Evolutionary conservation across 1,140 invertebrate genomes (phyloP).

Genomic region (Drosophila nasuta): DNA sequence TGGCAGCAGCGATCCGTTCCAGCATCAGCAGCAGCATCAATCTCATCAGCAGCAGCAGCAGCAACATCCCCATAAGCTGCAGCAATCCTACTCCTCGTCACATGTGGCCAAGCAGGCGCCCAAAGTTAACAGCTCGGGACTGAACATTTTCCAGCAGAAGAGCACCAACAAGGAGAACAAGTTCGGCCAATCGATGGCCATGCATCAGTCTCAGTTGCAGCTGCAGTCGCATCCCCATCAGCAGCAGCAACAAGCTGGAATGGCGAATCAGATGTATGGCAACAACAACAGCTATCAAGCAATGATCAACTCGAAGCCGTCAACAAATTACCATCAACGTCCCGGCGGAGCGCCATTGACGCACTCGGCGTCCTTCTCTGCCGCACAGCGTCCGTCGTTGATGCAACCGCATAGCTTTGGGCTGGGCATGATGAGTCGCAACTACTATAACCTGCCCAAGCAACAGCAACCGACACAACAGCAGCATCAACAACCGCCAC

Average conservation of each 20-base stretch:
- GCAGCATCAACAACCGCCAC: slow-evolving; percentile 31
- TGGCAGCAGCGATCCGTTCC: slow-evolving; percentile 71
- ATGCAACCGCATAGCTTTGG: slow-evolving; percentile 63
- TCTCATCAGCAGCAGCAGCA: slow-evolving; percentile 44
- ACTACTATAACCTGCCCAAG: slow-evolving; percentile 73
- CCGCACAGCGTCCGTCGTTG: slow-evolving; percentile 59
- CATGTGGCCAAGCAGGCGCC: slow-evolving; percentile 65
- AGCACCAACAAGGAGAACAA: slow-evolving; percentile 80
- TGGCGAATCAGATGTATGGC: slow-evolving; percentile 67
- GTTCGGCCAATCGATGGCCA: slow-evolving; percentile 65
- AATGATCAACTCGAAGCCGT: slow-evolving; percentile 23
- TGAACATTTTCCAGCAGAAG: slow-evolving; percentile 69
- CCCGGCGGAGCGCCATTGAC: slow-evolving; percentile 54
- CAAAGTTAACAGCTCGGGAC: slow-evolving; percentile 45
- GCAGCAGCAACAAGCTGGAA: slow-evolving; percentile 34
- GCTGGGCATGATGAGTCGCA: slow-evolving; percentile 72
- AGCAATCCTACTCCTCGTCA: slow-evolving; percentile 72
- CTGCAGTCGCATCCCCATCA: too few species aligned
- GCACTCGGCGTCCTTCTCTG: slow-evolving; percentile 68
- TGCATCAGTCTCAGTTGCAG: slow-evolving; percentile 42
- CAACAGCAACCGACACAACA: slow-evolving; percentile 46
- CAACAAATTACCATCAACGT: slow-evolving; percentile 34
- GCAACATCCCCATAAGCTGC: slow-evolving; percentile 63
- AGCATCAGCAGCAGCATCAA: slow-evolving; percentile 62
- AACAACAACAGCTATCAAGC: slow-evolving; percentile 29